A percentile compares a stretch with the other conserved stretches of the same genome.
Evolutionary conservation across 2,888 invertebrate genomes (phyloP).

Genomic region (Idaea biselata): DNA sequence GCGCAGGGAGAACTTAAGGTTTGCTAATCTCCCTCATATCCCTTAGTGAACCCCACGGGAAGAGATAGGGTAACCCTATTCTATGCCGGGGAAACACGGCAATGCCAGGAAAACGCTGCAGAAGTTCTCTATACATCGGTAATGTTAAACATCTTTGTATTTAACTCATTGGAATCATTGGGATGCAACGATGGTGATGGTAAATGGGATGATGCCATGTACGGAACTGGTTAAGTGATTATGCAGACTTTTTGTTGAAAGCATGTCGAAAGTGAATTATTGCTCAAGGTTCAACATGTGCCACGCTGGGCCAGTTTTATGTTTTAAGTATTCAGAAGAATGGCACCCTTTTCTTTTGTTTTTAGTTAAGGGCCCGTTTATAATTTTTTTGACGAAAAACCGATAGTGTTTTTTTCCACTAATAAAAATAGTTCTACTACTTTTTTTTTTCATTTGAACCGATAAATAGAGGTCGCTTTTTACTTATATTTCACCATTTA

Average conservation of each 20-base stretch:
- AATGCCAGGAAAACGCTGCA: too few relatives aligned
- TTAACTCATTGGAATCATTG: slow-evolving; percentile 49
- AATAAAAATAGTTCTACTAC: too few relatives aligned
- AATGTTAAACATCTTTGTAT: not conserved
- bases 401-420: too few relatives aligned
- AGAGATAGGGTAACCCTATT: too few relatives aligned
- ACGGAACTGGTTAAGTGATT: slow-evolving; percentile 47
- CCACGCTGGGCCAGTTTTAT: not conserved
- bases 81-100: too few relatives aligned
- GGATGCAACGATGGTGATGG: slow-evolving; percentile 58
- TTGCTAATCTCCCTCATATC: too few relatives aligned
- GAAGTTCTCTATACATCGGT: not conserved
- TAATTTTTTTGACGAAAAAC: not conserved
- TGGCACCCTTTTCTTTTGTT: not conserved
- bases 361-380: not conserved
- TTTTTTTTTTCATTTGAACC: too few relatives aligned
- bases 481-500: too few relatives aligned
- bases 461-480: too few relatives aligned
- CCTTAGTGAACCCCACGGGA: too few relatives aligned
- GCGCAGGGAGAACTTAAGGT: too few relatives aligned
- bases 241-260: slow-evolving; percentile 47
- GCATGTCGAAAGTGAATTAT: slow-evolving; percentile 48
- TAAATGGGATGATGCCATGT: slow-evolving; percentile 40
- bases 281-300: slow-evolving; percentile 23
- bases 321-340: slow-evolving; percentile 1